Evolutionary conservation across 1,140 invertebrate species (phyloP).

Genomic region (Drosophila takahashii): DNA sequence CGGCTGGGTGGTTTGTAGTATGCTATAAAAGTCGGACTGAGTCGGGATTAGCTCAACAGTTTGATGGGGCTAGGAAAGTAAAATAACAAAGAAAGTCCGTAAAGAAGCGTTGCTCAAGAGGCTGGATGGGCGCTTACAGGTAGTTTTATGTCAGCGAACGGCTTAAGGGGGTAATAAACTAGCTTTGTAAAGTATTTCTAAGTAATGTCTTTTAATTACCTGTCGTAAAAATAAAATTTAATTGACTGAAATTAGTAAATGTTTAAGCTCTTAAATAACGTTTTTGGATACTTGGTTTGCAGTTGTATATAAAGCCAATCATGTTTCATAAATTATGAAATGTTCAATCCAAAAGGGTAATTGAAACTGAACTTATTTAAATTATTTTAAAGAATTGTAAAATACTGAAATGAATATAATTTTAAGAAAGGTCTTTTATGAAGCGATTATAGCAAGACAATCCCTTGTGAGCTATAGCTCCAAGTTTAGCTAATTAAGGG

Average conservation of each 20-base stretch:
- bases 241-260: not conserved
- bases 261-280: too few relatives aligned
- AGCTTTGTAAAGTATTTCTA: not conserved
- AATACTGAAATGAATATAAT: too few relatives aligned
- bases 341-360: too few relatives aligned
- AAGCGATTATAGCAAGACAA: too few relatives aligned
- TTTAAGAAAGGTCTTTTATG: too few relatives aligned
- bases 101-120: constrained; percentile 17
- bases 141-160: constrained; percentile 18
- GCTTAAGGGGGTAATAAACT: constrained; percentile 1
- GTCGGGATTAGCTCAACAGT: constrained; percentile 39
- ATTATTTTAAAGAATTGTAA: too few relatives aligned
- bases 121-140: not conserved
- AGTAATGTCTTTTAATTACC: not conserved
- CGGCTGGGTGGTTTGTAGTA: not conserved
- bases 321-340: too few relatives aligned
- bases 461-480: too few relatives aligned
- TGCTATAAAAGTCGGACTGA: constrained; percentile 36
- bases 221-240: too few relatives aligned
- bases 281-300: not conserved
- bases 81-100: constrained; percentile 21
- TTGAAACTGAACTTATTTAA: too few relatives aligned
- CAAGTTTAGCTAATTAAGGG: not conserved
- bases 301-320: too few relatives aligned
- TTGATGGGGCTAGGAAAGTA: constrained; percentile 27